Evolutionary conservation across 2,888 invertebrate genomes (phyloP), one percentile per base, ranked within the genome.

Genomic region (Mythimna vitellina): DNA sequence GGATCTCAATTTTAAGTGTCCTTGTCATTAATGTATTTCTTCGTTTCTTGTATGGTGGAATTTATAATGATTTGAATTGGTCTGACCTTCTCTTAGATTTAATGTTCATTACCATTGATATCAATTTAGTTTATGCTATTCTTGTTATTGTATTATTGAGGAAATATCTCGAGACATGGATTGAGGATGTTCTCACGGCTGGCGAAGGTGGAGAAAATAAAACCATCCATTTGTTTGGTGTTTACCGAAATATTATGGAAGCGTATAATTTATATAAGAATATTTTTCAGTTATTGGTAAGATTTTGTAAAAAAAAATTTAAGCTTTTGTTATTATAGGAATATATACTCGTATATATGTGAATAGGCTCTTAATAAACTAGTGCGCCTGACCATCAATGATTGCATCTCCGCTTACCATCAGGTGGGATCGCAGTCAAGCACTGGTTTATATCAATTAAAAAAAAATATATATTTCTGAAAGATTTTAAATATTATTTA

Each of bases 201-300:
- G 58, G 32, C 17, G 46, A 29, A 14, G n/a, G 9, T 12, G 42
- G 54, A 10, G 63, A 51, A 49, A 49, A 35, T 1, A 65, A 22
- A 8, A 9, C 14, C 1, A 6, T 25, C 0, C 42, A 56, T 49
- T 38, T 77, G 3, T 64, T 77, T 42, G 14, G 25, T 4, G 22
- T 70, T 0, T 82, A 83, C 63, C 8, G 12, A 49, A 66, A 64
- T 32, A 77, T 83, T 65, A 49, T 80, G 54, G 32, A 62, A 38
- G 73, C 74, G 20, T 82, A 64, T 38, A 56, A 61, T 10, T n/a
- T 63, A 1, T 80, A 67, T 32, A 72, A 62, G 29, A 61, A 32
- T 0, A 42, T 65, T 46, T 81, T 77, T 35, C 67, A 77, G 17
- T 10, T 74, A 49, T n/a, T 78, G 68, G 82, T 82, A 70, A 81